Percentiles rank a stretch among this genome's conserved stretches.
Evolutionary conservation across 2,113 vertebrate genomes (phyloP).

Genomic region (Cepphus grylle): DNA sequence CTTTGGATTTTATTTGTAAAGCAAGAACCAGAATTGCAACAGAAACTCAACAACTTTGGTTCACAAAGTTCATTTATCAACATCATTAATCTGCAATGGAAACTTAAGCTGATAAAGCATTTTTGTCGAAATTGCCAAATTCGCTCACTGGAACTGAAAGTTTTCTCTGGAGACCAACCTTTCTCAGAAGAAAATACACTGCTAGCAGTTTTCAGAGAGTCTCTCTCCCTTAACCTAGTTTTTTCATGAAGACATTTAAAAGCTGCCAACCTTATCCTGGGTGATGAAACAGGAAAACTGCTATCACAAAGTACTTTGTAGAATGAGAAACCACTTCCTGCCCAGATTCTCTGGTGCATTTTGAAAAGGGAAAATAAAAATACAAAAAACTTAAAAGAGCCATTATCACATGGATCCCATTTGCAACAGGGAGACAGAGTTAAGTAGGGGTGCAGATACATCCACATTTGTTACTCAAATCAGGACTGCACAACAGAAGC

Average conservation of each 20-base stretch:
- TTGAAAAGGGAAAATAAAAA: neutral
- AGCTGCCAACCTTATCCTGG: neutral
- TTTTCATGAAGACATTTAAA: neutral
- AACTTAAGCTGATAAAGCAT: neutral
- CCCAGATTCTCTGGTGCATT: neutral
- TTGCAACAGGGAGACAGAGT: neutral
- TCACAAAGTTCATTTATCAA: conserved; percentile 1
- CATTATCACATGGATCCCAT: neutral
- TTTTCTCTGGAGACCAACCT: neutral
- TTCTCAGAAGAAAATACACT: neutral
- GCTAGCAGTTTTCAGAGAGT: neutral
- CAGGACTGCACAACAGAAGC: neutral
- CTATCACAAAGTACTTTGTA: neutral
- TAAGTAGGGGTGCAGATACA: neutral
- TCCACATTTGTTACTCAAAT: neutral
- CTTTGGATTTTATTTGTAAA: neutral
- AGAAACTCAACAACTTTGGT: neutral
- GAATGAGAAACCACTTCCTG: neutral
- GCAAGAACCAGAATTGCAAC: neutral
- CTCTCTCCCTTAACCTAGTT: neutral
- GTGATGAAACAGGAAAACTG: neutral
- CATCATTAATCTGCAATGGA: neutral
- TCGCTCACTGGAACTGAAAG: neutral
- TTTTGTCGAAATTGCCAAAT: neutral
- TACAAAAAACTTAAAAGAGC: accelerated